Percentiles rank a stretch among this genome's conserved stretches.
Conservation (phyloP, 2,113 vertebrate genomes). For the Spea bombifrons region DNA sequence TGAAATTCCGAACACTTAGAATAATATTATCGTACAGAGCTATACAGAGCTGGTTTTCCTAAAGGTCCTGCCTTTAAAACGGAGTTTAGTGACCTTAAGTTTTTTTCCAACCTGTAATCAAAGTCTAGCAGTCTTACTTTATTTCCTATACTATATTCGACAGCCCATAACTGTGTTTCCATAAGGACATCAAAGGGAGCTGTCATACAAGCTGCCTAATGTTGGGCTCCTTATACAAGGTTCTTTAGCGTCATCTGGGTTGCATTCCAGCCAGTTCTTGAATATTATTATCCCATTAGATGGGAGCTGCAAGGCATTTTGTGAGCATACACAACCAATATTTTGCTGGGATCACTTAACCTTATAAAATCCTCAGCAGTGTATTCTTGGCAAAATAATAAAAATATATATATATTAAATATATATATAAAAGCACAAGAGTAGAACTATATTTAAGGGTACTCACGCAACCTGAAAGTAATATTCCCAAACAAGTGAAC, state of each 20-base stretch:
- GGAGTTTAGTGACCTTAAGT: neutral
- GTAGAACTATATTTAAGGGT: too few species aligned
- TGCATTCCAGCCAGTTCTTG: neutral
- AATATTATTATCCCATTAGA: neutral
- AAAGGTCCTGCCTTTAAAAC: neutral
- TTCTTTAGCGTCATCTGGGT: neutral
- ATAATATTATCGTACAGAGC: neutral
- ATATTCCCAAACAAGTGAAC: too few species aligned
- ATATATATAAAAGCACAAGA: too few species aligned
- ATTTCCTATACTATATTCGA: neutral
- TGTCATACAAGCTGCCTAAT: neutral
- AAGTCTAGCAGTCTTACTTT: neutral
- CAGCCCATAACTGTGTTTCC: neutral
- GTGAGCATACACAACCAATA: too few species aligned
- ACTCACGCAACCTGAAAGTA: too few species aligned
- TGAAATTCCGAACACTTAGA: neutral
- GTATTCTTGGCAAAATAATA: too few species aligned
- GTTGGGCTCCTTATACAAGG: neutral
- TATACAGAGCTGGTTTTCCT: neutral
- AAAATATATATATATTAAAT: too few species aligned
- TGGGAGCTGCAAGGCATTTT: too few species aligned
- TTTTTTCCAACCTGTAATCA: constrained; percentile 3
- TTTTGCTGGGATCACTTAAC: too few species aligned
- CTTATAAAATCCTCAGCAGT: too few species aligned
- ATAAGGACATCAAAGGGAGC: neutral